Conservation (phyloP, 2,113 vertebrate species). For the Spea bombifrons region DNA sequence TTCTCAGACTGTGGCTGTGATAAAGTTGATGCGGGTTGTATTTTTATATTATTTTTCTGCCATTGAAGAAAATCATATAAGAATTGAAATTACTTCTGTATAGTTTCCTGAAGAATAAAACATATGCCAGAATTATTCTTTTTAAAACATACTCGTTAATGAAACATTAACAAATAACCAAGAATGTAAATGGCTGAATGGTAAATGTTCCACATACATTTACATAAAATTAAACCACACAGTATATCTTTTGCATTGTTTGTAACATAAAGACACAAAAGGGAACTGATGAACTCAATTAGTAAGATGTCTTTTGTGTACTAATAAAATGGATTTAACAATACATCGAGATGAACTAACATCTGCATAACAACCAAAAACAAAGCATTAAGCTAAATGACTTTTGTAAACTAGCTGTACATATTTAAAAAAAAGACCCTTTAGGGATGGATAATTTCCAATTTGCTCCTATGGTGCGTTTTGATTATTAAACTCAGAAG, state of each 20-base stretch:
- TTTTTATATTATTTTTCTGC: not conserved
- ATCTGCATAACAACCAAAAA: slow-evolving; percentile 21
- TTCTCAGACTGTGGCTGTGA: not conserved
- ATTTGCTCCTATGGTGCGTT: slow-evolving; percentile 9
- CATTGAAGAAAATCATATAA: not conserved
- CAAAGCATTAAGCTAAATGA: slow-evolving; percentile 23
- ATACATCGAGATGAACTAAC: slow-evolving; percentile 19
- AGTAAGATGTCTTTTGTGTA: slow-evolving; percentile 15
- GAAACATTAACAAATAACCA: not conserved
- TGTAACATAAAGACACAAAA: slow-evolving; percentile 14
- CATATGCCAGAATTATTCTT: not conserved
- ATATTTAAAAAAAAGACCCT: slow-evolving; percentile 32
- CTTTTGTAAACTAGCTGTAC: slow-evolving; percentile 30
- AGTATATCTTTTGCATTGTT: slow-evolving; percentile 2
- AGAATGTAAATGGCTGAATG: not conserved
- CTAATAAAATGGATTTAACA: slow-evolving; percentile 22
- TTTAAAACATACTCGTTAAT: not conserved
- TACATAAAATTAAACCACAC: slow-evolving; percentile 5
- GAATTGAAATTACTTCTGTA: not conserved
- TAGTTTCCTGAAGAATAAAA: slow-evolving; percentile 1
- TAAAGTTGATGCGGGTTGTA: not conserved
- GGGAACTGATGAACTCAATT: slow-evolving; percentile 21
- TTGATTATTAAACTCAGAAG: slow-evolving; percentile 26
- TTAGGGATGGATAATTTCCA: slow-evolving; percentile 29
- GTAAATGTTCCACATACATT: not conserved